Evolutionary conservation across 2,888 invertebrate genomes (phyloP), one percentile per base, ranked within the genome.

Genomic region (Bhutanitis thaidina): DNA sequence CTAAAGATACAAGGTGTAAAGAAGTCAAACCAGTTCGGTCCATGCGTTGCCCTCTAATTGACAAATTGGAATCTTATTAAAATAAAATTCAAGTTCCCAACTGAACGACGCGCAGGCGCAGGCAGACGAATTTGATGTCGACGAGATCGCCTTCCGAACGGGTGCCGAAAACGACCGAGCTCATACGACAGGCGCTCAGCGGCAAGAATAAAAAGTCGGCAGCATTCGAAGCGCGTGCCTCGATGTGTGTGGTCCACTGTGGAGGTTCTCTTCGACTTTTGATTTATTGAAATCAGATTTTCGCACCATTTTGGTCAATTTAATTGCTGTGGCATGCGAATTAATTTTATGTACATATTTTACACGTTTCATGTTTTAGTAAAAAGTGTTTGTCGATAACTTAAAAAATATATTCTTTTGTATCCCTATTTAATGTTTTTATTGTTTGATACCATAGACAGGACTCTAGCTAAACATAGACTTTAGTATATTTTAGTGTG

Each of bases 61-160:
- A 92, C 92, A 92, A 92, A 92, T 92, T 92, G 91, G 92, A 92
- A 91, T 91, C 91, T 92, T 91, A 92, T 92, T 92, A 92, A 89
- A 90, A 88, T 90, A 87, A 90, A 90, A 88, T 84, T 85, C 85
- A 86, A 81, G 83, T 83, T 88, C 76, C 73, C 80, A 80, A 82
- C 77, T 77, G 79, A 79, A 73, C 69, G 67, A 55, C 44, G 50
- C 54, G 57, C 63, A 59, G 67, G 77, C 81, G 78, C 79, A 71
- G 65, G 75, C 64, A 60, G 56, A 59, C 61, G 61, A 57, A 57
- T 52, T 55, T 56, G 36, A 46, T 75, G 76, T 77, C 77, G 77
- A 74, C 73, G 51, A 40, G 64, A 65, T 62, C 71, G 74, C 75
- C 72, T 77, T 62, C 81, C 81, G 80, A 80, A 64, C 74, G 76